Percentiles rank a stretch among this genome's conserved stretches.
phyloP scores from a whole-genome alignment of 2,888 invertebrate genomes.

The Prosopocoilus inquinatus region DNA sequence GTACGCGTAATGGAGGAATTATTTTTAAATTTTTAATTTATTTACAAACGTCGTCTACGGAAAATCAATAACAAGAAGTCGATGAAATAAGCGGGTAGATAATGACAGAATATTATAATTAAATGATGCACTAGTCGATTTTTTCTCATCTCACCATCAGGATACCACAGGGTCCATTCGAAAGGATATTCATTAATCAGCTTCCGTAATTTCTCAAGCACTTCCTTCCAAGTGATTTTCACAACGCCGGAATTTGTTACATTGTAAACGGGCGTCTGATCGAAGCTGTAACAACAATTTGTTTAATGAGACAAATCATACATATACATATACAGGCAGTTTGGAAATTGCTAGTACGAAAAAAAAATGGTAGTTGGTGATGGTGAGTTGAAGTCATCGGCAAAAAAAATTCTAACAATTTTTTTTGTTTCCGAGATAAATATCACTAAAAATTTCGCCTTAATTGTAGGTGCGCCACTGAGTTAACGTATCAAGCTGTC shows the following conservation, averaged over 20 bases:
- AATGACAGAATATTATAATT: slow-evolving; percentile 65
- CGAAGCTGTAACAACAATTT: neutral
- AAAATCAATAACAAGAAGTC: slow-evolving; percentile 63
- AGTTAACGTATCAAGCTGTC: too few species aligned
- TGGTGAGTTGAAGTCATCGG: too few species aligned
- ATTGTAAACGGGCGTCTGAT: slow-evolving; percentile 3
- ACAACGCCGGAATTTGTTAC: neutral
- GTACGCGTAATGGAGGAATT: too few species aligned
- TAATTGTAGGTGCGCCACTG: too few species aligned
- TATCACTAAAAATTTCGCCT: too few species aligned
- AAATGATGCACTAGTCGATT: slow-evolving; percentile 63
- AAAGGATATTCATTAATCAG: slow-evolving; percentile 66
- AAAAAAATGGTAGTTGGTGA: too few species aligned
- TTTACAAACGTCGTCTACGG: slow-evolving; percentile 74
- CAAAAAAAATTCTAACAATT: too few species aligned
- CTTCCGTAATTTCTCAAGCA: slow-evolving; percentile 63
- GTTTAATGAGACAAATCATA: too few species aligned
- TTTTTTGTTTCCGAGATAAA: too few species aligned
- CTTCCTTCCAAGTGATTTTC: slow-evolving; percentile 75
- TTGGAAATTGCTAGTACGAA: too few species aligned
- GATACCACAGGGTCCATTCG: slow-evolving; percentile 72
- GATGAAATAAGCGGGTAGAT: slow-evolving; percentile 71
- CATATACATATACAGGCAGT: too few species aligned
- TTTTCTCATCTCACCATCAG: slow-evolving; percentile 66
- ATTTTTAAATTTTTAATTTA: slow-evolving; percentile 27